Percentiles rank a stretch among this genome's conserved stretches.
These are phyloP conservation scores for Fukomys damarensis DNA, from an alignment of 2,113 vertebrate genomes.

Conservation along the genomic window DNA sequence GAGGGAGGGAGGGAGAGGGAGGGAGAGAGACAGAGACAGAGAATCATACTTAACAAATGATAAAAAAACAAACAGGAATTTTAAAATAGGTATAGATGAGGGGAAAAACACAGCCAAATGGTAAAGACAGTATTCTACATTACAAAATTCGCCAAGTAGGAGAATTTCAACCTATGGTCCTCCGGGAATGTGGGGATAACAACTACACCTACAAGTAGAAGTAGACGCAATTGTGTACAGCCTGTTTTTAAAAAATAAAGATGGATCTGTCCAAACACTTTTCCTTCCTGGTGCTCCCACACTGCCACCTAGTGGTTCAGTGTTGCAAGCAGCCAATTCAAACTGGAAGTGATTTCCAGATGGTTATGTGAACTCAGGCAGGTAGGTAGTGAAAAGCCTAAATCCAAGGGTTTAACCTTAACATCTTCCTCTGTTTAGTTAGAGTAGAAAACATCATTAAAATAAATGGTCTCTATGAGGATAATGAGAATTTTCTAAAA, in stretches of 20 bases:
- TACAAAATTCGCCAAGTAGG: background rate
- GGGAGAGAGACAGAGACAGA: background rate
- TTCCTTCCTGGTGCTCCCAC: slow-evolving; percentile 59
- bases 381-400: background rate
- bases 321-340: background rate
- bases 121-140: background rate
- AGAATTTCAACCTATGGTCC: background rate
- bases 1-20: background rate
- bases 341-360: background rate
- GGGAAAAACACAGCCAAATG: background rate
- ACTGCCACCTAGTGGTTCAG: slow-evolving; percentile 84
- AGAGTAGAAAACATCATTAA: background rate
- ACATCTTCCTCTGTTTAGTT: background rate
- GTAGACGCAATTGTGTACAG: background rate
- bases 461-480: background rate
- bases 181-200: background rate
- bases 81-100: background rate
- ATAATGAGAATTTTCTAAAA: background rate
- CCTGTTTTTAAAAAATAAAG: background rate
- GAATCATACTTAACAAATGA: background rate
- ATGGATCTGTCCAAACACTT: too few relatives aligned
- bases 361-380: background rate
- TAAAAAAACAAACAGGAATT: background rate
- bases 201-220: background rate
- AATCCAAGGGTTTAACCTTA: background rate